Evolutionary conservation across 2,113 vertebrate genomes (phyloP), one percentile per base, ranked within the genome.

Genomic region (Acanthochromis polyacanthus): DNA sequence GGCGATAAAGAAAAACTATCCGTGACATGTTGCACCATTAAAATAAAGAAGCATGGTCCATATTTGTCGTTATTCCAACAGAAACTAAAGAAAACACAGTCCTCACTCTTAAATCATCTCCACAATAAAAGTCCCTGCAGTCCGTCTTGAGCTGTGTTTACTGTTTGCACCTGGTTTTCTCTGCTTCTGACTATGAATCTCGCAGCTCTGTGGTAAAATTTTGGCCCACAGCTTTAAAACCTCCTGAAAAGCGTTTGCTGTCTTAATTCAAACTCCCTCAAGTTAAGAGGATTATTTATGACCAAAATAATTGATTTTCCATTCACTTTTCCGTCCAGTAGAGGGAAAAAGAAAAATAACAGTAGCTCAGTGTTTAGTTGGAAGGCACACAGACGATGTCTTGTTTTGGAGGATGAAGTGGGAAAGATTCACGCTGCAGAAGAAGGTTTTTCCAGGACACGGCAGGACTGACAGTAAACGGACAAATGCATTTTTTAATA

Each of bases 211-310:
- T 22, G 73, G 32, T 40, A 63, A 62, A 66, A 32, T n/a, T 69
- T 61, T 55, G 46, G 75, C 78, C 68, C 4, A 77, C 66, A 79
- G 82, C 77, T 10, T 45, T 56, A 3, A 43, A 43, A 53, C 32
- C 57, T 56, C 64, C 25, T 71, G 30, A 36, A 36, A 36, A 36
- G 32, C 32, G 8, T 9, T 36, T 9, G 32, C 32, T 36, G 45
- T 28, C 32, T 8, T 8, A 36, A 20, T 71, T 69, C 46, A 52
- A 40, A 73, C 53, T 52, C 10, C 25, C 8, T 20, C 67, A 38
- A 55, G 70, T 70, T 70, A 78, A 79, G 40, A 51, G 58, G 73
- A 76, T 85, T 81, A 85, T 70, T 84, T 84, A 73, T 56, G 20
- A 59, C 62, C 81, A 55, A 62, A 69, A 58, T 71, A 72, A 87